Evolutionary conservation across 30 jellyfish, hydroid and myxozoan genomes (phyloP).

Genomic region (Cassiopea xamachana): DNA sequence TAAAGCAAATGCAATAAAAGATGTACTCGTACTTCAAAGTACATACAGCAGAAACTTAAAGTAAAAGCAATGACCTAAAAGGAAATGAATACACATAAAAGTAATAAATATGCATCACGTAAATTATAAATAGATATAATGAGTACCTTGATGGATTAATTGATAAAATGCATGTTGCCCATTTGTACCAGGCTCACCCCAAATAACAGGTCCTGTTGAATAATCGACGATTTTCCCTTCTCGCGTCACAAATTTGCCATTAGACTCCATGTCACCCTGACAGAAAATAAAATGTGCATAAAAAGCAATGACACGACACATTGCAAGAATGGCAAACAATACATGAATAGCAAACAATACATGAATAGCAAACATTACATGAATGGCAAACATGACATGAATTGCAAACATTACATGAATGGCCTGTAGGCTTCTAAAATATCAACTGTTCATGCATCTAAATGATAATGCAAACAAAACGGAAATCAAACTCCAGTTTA

Average conservation of each 20-base stretch:
- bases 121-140: background rate
- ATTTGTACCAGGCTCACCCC: conserved; percentile 99
- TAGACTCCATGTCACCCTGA: conserved; percentile 99
- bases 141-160: conserved; percentile 97
- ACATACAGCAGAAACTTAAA: no score
- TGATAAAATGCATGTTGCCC: conserved; percentile 99
- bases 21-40: no score
- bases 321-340: background rate
- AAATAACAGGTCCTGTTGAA: conserved; percentile 96
- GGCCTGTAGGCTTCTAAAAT: no score
- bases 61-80: background rate
- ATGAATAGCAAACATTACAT: background rate
- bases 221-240: conserved; percentile 83
- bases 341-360: background rate
- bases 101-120: background rate
- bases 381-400: background rate
- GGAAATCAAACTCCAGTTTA: no score
- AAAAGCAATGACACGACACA: background rate
- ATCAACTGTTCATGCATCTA: no score
- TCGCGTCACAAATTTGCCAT: conserved; percentile 94
- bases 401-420: no score
- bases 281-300: background rate
- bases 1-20: no score
- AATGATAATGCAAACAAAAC: no score
- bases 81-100: background rate